These are phyloP conservation scores for Polypedilum pembai DNA, from an alignment of 1,140 invertebrate genomes.

Conservation along the genomic window DNA sequence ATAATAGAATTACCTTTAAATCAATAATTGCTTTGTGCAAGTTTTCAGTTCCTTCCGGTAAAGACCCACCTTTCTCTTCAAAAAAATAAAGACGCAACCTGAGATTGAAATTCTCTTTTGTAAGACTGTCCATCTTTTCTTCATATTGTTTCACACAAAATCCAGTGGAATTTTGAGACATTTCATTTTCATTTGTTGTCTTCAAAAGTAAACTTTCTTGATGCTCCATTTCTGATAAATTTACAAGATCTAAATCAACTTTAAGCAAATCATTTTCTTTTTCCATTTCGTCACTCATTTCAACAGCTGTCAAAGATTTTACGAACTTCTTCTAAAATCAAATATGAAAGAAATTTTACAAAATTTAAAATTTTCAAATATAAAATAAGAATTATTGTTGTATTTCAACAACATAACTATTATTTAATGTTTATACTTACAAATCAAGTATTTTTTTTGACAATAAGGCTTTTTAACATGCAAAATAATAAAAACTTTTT, in stretches of 20 bases:
- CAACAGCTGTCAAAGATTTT: neutral
- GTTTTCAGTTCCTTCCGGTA: conserved; percentile 32
- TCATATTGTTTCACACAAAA: conserved; percentile 72
- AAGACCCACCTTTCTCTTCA: conserved; percentile 54
- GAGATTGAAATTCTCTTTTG: conserved; percentile 87
- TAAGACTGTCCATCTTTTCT: conserved; percentile 68
- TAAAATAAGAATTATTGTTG: too few relatives aligned
- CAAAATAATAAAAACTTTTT: neutral
- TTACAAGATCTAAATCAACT: neutral
- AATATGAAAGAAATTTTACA: too few relatives aligned
- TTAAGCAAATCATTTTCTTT: neutral
- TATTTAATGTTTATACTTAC: too few relatives aligned
- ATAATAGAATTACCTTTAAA: conserved; percentile 54
- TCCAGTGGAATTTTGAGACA: neutral
- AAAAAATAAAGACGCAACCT: conserved; percentile 85
- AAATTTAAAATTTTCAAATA: too few relatives aligned
- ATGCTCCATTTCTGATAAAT: neutral
- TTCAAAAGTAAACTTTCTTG: neutral
- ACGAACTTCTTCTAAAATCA: too few relatives aligned
- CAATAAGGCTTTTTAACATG: too few relatives aligned
- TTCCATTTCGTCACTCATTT: neutral
- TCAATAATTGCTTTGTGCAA: conserved; percentile 63
- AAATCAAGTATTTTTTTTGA: too few relatives aligned
- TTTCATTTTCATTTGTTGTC: neutral
- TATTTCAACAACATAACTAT: too few relatives aligned